Base-by-base conservation (phyloP, 2,888 invertebrate species). In the Sycophila texana region DNA sequence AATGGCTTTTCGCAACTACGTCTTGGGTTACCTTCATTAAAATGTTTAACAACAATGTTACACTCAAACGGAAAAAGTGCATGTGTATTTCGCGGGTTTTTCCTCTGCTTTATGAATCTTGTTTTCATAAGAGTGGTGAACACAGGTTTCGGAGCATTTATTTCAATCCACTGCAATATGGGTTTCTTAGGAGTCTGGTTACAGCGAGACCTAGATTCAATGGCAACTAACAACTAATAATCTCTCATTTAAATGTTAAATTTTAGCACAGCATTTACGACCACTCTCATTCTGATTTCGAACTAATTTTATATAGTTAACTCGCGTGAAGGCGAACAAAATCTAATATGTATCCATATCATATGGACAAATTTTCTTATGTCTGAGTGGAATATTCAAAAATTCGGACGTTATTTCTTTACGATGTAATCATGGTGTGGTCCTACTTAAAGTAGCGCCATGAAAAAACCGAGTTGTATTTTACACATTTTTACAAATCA, bases 181-280 rank as follows among this genome's bases (percentile, higher is more conserved):
- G 74, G 51, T 71, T 71, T 77, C 70, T 82, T 79, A 70, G 68
- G 82, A 77, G 77, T 74, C 77, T 81, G 83, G 82, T 84, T 83
- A 73, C 72, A 83, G 75, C 80, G 80, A 84, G 78, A 79, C 66
- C 79, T 73, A 74, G 57, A 1, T 14, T 16, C 26, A n/a, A 39
- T 78, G 67, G 73, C 51, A 65, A 85, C 84, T 86, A 86, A 86
- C 82, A 81, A 81, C 58, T 74, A 71, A 70, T 70, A 47, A 57
- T 14, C n/a, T 55, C 18, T 57, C 39, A 39, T 16, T 22, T 58
- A 3, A 16, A 68, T 20, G 13, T 20, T 30, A 39, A 30, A 39
- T 10, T 26, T 26, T 26, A 26, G 26, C 26, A 26, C 1, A 26
- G 26, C 26, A 26, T 26, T 26, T 26, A 26, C 3, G 26, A 26